Evolutionary conservation across 2,113 vertebrate species (phyloP), one percentile per base, ranked within the genome.

Genomic region (Erythrocercus mccallii): DNA sequence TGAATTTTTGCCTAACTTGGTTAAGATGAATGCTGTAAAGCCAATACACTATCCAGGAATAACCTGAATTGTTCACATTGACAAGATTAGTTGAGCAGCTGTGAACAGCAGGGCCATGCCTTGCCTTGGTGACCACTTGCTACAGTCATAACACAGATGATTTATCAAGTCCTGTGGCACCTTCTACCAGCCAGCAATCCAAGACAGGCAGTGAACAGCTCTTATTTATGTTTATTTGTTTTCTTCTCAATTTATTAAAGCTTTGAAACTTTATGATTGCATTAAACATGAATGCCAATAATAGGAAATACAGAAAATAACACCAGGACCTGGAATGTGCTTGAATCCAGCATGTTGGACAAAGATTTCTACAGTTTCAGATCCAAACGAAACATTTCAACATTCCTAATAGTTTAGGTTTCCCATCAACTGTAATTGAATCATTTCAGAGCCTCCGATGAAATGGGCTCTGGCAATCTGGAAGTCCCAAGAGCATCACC

Each of bases 341-440:
- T 16, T 1, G 1, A 93, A 83, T 48, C 13, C 64, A 88, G 42
- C 11, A 50, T 14, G 33, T 4, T 80, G 86, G 87, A 92, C 68
- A 81, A 70, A 91, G 47, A 88, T 61, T 77, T 66, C 60, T 66
- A 70, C 15, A 47, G 80, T 86, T 94, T 73, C 35, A 33, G 68
- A 83, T 83, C 88, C 58, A 95, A 92, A 80, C 15, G 10, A 94
- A 95, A 81, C 27, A 93, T 44, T 90, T 77, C 38, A 60, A 79
- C 70, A 79, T 90, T 81, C 44, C 65, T 72, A 44, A 68, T 70
- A 77, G 61, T 69, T 92, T 56, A 87, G 10, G 44, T 72, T 86
- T 86, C 56, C 54, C 54, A 81, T 65, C 81, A 83, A 45, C 31
- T 77, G 40, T 40, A 89, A 86, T 0, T 54, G 42, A 93, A 54